A percentile compares a stretch with the other conserved stretches of the same genome.
phyloP scores from a whole-genome alignment of 2,888 invertebrate genomes.

The Sphaerophoria rueppellii region DNA sequence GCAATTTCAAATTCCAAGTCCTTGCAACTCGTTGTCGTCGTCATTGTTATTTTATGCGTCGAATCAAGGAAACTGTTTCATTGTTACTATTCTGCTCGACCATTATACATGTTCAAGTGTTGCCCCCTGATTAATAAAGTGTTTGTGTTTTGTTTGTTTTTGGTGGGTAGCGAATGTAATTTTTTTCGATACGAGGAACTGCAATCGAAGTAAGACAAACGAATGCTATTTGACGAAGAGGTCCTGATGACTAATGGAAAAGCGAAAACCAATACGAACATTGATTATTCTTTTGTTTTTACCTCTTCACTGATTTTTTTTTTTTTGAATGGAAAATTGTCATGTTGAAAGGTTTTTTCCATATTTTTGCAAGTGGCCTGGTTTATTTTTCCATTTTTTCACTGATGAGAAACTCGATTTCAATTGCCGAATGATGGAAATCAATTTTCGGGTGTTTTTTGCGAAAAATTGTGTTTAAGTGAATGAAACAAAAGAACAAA shows the following conservation, averaged over 20 bases:
- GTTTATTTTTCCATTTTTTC: constrained; percentile 5
- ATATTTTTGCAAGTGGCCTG: constrained; percentile 28
- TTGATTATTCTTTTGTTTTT: constrained; percentile 13
- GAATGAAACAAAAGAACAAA: neutral
- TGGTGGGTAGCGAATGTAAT: constrained; percentile 55
- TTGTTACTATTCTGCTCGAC: no score
- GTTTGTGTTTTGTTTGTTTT: constrained; percentile 1
- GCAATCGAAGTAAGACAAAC: constrained; percentile 47
- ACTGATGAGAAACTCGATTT: constrained; percentile 38
- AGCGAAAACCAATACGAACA: neutral
- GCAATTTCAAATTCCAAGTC: constrained; percentile 3
- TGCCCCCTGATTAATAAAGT: neutral
- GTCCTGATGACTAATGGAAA: neutral
- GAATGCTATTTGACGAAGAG: constrained; percentile 49
- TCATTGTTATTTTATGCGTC: no score
- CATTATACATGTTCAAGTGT: neutral
- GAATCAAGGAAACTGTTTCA: no score
- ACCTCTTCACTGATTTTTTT: neutral
- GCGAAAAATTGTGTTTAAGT: neutral
- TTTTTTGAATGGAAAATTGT: constrained; percentile 39
- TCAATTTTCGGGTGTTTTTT: constrained; percentile 50
- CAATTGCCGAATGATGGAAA: constrained; percentile 46
- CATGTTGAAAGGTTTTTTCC: constrained; percentile 53
- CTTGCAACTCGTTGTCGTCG: neutral
- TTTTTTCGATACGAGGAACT: constrained; percentile 45